Evolutionary conservation across 1,140 invertebrate species (phyloP).

Genomic region (Sitobion miscanthi): DNA sequence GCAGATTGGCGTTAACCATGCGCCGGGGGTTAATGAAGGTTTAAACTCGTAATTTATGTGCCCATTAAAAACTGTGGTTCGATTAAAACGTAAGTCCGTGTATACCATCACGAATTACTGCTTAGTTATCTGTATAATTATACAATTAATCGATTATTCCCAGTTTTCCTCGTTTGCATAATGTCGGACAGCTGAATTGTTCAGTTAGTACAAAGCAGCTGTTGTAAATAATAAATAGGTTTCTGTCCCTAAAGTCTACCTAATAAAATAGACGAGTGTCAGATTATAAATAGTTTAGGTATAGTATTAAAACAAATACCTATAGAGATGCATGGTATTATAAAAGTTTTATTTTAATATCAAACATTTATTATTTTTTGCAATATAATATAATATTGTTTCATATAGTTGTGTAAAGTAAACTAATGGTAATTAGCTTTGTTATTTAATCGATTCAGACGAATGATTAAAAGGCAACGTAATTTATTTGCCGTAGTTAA

Average conservation of each 20-base stretch:
- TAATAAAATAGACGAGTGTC: background rate
- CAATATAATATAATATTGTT: background rate
- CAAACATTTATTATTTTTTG: background rate
- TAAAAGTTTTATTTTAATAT: conserved; percentile 2
- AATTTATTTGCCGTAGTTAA: background rate
- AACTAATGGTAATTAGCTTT: background rate
- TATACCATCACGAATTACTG: conserved; percentile 9
- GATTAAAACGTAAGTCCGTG: conserved; percentile 53
- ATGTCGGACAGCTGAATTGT: background rate
- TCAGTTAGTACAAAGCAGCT: background rate
- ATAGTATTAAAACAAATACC: background rate
- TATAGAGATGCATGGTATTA: background rate
- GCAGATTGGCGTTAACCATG: conserved; percentile 46
- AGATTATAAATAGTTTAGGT: background rate
- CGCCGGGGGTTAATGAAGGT: conserved; percentile 54
- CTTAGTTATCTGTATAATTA: conserved; percentile 38
- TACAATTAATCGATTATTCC: conserved; percentile 21
- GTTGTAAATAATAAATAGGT: conserved; percentile 8
- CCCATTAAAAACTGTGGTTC: conserved; percentile 51
- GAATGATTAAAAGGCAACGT: background rate
- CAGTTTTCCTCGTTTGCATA: background rate
- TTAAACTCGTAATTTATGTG: conserved; percentile 54
- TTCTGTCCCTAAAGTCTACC: background rate
- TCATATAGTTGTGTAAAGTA: background rate
- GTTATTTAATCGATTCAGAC: background rate